phyloP scores from a whole-genome alignment of 92 coral and sea anemone species.

The Pocillopora grandis region DNA sequence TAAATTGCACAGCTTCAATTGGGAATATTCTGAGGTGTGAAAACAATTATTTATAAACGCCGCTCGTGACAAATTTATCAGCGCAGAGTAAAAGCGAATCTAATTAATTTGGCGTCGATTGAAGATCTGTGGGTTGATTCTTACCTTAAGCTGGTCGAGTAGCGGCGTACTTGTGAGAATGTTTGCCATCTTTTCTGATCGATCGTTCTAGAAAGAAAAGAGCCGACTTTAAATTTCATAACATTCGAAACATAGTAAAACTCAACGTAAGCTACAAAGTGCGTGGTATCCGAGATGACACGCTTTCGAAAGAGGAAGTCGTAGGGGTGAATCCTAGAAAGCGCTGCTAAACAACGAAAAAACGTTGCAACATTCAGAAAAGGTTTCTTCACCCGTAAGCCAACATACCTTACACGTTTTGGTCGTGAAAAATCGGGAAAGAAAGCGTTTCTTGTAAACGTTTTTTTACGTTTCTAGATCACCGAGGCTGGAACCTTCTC shows the following conservation, averaged over 20 bases:
- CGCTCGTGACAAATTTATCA: background rate
- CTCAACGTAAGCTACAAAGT: background rate
- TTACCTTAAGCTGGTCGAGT: conserved; percentile 18
- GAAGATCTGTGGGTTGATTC: background rate
- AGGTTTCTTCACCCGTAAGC: background rate
- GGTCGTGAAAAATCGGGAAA: background rate
- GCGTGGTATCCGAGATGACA: background rate
- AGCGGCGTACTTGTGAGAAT: background rate
- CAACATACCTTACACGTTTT: background rate
- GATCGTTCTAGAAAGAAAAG: background rate
- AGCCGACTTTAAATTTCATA: background rate
- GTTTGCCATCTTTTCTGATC: conserved; percentile 16
- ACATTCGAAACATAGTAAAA: background rate
- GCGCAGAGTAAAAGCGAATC: conserved; percentile 1
- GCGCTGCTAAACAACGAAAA: background rate
- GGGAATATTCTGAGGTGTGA: background rate
- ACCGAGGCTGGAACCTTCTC: background rate
- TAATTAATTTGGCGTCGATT: too few relatives aligned
- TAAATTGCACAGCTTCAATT: background rate
- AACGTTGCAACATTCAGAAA: background rate
- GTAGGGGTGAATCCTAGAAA: background rate
- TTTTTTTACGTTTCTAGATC: background rate
- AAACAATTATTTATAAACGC: background rate
- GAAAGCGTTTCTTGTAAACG: background rate
- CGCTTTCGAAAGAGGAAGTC: conserved; percentile 33